Evolutionary conservation across 2,797 vertebrate species (phyloP).

Genomic region (Threskiornis aethiopicus): DNA sequence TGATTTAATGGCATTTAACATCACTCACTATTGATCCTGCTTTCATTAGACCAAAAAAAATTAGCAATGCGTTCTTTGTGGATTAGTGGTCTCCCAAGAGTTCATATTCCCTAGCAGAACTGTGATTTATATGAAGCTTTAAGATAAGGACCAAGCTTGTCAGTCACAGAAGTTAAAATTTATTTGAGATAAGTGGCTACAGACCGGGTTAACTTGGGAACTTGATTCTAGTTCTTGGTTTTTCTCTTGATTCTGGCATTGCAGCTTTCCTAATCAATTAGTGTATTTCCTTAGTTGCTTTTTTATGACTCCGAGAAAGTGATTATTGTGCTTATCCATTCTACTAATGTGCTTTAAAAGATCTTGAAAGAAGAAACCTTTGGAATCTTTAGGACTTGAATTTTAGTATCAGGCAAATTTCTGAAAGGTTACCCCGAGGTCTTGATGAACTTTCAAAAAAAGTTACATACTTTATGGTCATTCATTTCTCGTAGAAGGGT

Average conservation of each 20-base stretch:
- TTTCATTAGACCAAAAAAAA: background rate
- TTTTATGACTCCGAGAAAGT: background rate
- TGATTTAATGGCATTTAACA: background rate
- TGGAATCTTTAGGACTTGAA: background rate
- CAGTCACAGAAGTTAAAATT: background rate
- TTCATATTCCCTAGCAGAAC: background rate
- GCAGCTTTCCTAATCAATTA: background rate
- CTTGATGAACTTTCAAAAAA: background rate
- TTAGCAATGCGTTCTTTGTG: background rate
- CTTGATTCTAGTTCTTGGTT: background rate
- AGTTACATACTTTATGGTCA: accelerated
- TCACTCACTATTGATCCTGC: background rate
- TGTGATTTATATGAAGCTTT: background rate
- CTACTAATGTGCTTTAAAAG: background rate
- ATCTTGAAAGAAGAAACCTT: background rate
- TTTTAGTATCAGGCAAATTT: background rate
- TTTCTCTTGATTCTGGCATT: background rate
- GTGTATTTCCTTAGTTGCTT: background rate
- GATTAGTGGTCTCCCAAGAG: background rate
- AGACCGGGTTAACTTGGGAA: background rate
- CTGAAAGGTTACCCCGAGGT: background rate
- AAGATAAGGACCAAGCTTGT: background rate
- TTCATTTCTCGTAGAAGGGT: background rate
- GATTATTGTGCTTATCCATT: background rate
- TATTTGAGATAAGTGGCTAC: background rate